Evolutionary conservation across 2,113 vertebrate species (phyloP).

Genomic region (Agelaius tricolor): DNA sequence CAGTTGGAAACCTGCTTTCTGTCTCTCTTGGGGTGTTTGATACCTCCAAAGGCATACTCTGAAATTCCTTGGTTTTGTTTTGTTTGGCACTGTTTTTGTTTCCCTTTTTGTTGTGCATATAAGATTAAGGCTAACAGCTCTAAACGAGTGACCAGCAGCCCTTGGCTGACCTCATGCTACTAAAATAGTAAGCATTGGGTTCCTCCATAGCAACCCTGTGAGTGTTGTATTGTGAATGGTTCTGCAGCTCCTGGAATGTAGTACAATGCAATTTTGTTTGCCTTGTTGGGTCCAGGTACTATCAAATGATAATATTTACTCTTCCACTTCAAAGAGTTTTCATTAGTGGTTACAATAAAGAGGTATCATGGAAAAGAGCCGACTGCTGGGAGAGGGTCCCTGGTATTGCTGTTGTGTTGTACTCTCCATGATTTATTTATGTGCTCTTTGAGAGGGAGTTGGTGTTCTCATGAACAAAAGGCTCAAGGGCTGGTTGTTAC

Average conservation of each 20-base stretch:
- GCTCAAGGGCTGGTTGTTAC: not conserved
- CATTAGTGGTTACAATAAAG: conserved; percentile 62
- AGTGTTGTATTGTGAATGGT: not conserved
- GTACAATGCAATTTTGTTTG: conserved; percentile 68
- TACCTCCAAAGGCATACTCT: not conserved
- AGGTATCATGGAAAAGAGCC: conserved; percentile 32
- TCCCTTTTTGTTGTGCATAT: not conserved
- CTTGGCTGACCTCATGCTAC: not conserved
- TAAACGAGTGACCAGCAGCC: not conserved
- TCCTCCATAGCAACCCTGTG: conserved; percentile 63
- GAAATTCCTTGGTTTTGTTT: not conserved
- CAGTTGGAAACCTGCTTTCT: not conserved
- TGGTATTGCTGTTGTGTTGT: not conserved
- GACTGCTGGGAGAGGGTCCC: conserved; percentile 6
- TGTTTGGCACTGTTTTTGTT: not conserved
- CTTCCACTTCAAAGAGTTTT: conserved; percentile 76
- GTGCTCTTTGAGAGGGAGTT: conserved; percentile 24
- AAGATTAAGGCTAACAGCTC: not conserved
- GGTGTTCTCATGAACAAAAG: conserved; percentile 18
- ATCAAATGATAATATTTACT: conserved; percentile 78
- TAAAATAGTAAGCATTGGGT: not conserved
- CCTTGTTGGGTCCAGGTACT: conserved; percentile 62
- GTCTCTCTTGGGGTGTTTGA: not conserved
- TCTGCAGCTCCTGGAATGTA: conserved; percentile 25
- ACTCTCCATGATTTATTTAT: conserved; percentile 25